These are phyloP conservation scores for Blera fallax DNA, from an alignment of 2,888 invertebrate genomes.

Conservation along the genomic window DNA sequence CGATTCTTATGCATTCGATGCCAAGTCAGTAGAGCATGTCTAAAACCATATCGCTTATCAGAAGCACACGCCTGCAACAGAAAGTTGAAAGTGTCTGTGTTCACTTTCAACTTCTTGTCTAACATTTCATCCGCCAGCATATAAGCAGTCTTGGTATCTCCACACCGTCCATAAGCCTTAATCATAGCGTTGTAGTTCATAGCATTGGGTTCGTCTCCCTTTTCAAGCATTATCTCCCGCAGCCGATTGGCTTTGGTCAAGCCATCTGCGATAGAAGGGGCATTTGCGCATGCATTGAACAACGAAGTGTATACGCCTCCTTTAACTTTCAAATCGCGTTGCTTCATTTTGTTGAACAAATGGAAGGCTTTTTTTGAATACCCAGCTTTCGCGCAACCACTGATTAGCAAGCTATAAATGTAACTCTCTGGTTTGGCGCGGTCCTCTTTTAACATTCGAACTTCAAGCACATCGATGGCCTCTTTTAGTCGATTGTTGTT, in stretches of 20 bases:
- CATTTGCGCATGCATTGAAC: conserved; percentile 94
- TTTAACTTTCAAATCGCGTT: conserved; percentile 86
- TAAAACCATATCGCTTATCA: conserved; percentile 90
- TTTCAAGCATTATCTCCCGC: conserved; percentile 86
- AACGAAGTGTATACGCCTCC: conserved; percentile 91
- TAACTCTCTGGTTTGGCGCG: conserved; percentile 90
- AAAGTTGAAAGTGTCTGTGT: conserved; percentile 88
- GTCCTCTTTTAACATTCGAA: conserved; percentile 89
- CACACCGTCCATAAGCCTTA: conserved; percentile 93
- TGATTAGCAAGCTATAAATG: conserved; percentile 91
- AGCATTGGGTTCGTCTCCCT: conserved; percentile 86
- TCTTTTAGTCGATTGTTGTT: conserved; percentile 86
- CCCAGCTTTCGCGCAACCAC: conserved; percentile 91
- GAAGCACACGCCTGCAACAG: conserved; percentile 92
- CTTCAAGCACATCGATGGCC: conserved; percentile 90
- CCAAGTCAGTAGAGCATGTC: conserved; percentile 93
- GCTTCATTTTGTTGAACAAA: conserved; percentile 92
- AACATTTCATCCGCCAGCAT: conserved; percentile 92
- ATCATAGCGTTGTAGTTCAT: conserved; percentile 94
- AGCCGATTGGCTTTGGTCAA: conserved; percentile 87
- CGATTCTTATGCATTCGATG: conserved; percentile 87
- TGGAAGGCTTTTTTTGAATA: conserved; percentile 93
- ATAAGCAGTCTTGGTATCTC: conserved; percentile 90
- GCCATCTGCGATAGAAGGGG: conserved; percentile 87
- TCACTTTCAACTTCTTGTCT: conserved; percentile 84